These are phyloP conservation scores for Otis tarda DNA, from an alignment of 2,113 vertebrate genomes.

Conservation along the genomic window DNA sequence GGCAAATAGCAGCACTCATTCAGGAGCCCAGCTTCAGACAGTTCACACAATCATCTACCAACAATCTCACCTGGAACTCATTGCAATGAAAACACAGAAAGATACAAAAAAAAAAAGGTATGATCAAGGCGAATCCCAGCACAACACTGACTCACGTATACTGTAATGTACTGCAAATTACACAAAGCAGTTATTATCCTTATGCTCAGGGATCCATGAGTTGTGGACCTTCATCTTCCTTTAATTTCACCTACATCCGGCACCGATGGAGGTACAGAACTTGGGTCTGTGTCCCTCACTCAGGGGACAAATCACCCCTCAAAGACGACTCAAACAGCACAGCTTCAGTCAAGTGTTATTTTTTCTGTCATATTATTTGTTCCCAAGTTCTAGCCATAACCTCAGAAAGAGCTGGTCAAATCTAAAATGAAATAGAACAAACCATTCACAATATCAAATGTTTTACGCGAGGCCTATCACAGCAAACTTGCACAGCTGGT, in stretches of 20 bases:
- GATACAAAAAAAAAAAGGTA: no score
- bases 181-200: background rate
- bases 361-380: background rate
- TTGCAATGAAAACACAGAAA: background rate
- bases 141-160: background rate
- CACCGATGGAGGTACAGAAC: background rate
- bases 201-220: background rate
- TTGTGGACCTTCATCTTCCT: background rate
- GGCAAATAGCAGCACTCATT: conserved; percentile 50
- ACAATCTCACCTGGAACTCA: background rate
- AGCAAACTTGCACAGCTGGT: background rate
- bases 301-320: background rate
- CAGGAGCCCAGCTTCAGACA: background rate
- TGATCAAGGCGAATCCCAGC: fast-evolving
- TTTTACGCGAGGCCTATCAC: background rate
- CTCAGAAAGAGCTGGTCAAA: background rate
- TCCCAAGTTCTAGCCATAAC: background rate
- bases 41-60: background rate
- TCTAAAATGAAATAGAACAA: background rate
- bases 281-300: background rate
- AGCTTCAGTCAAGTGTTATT: background rate
- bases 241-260: background rate
- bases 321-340: fast-evolving
- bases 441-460: background rate
- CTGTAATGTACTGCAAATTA: fast-evolving